These are phyloP conservation scores for Camponotus fellah DNA, from an alignment of 2,888 invertebrate species.

Conservation along the genomic window DNA sequence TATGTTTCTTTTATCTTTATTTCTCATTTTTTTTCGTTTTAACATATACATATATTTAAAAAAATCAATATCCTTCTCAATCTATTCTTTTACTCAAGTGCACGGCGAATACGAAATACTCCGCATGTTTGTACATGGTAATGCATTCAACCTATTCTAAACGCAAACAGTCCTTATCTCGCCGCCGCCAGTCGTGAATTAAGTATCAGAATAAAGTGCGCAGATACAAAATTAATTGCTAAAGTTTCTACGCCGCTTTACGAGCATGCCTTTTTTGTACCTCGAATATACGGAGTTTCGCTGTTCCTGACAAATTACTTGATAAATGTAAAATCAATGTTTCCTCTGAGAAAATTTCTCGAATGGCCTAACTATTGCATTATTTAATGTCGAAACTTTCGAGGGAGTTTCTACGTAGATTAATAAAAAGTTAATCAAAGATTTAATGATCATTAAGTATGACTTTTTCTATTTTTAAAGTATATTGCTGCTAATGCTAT, in stretches of 20 bases:
- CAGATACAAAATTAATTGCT: conserved; percentile 55
- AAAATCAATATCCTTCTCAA: conserved; percentile 4
- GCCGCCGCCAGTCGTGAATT: conserved; percentile 47
- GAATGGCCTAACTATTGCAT: not conserved
- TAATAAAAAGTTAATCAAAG: not conserved
- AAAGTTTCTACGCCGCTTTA: conserved; percentile 39
- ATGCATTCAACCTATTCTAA: conserved; percentile 44
- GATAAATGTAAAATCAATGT: conserved; percentile 44
- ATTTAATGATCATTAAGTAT: not conserved
- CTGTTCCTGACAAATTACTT: conserved; percentile 38
- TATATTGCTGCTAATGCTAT: not conserved
- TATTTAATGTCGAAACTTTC: conserved; percentile 11
- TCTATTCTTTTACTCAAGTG: conserved; percentile 18
- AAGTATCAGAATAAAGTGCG: conserved; percentile 47
- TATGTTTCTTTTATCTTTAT: not conserved
- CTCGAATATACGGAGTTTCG: conserved; percentile 2
- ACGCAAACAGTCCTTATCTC: conserved; percentile 48
- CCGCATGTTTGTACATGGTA: conserved; percentile 42
- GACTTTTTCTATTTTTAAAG: not conserved
- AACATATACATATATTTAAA: not conserved
- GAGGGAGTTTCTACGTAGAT: not conserved
- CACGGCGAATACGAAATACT: conserved; percentile 23
- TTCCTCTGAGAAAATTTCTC: not conserved
- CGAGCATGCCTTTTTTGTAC: conserved; percentile 25
- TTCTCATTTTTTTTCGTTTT: not conserved